Percentiles rank a stretch among this genome's conserved stretches.
These are phyloP conservation scores for Diloba caeruleocephala DNA, from an alignment of 2,888 invertebrate genomes.

Conservation along the genomic window DNA sequence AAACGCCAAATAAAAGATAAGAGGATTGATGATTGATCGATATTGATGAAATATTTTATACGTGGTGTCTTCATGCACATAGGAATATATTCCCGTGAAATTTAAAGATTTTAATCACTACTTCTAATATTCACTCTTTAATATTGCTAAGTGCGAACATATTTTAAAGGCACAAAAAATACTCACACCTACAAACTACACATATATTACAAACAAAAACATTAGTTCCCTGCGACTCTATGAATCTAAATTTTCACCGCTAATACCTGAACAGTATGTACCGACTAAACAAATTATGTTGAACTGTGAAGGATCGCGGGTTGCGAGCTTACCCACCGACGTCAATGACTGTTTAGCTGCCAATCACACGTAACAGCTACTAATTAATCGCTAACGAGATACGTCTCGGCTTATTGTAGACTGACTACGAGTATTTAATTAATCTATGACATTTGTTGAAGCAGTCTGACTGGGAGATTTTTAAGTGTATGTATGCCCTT, in stretches of 20 bases:
- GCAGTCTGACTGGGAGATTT: not conserved
- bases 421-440: conserved; percentile 5
- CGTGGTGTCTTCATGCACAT: too few relatives aligned
- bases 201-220: too few relatives aligned
- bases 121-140: too few relatives aligned
- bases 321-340: conserved; percentile 1
- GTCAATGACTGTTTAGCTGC: conserved; percentile 43
- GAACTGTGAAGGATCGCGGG: conserved; percentile 32
- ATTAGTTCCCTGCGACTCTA: too few relatives aligned
- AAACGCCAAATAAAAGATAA: too few relatives aligned
- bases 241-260: conserved; percentile 4
- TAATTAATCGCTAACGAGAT: conserved; percentile 34
- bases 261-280: conserved; percentile 22
- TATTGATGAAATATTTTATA: too few relatives aligned
- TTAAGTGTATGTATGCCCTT: not conserved
- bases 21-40: too few relatives aligned
- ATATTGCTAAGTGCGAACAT: too few relatives aligned
- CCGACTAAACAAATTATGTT: conserved; percentile 37
- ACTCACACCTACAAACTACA: too few relatives aligned
- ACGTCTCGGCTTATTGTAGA: conserved; percentile 10
- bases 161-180: too few relatives aligned
- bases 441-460: not conserved
- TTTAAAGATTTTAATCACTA: too few relatives aligned
- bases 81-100: too few relatives aligned
- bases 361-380: conserved; percentile 24